Base-by-base conservation (phyloP, 2,113 vertebrate species). In the Hemicordylus capensis region DNA sequence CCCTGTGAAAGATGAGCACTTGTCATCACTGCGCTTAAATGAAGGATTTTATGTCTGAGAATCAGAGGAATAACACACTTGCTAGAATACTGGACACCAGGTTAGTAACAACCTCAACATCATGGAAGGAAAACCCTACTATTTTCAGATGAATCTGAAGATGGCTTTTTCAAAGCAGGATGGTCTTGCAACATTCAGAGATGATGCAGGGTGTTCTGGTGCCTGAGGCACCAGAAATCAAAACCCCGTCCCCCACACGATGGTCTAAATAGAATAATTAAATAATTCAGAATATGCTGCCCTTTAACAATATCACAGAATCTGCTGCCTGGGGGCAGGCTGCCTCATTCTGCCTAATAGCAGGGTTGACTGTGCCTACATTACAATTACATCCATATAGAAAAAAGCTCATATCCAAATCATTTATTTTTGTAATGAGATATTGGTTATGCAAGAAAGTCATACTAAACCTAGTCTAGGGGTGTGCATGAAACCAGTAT, bases 21-120 rank as follows among this genome's bases (percentile, higher is more conserved):
- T 91, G 86, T 92, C 91, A 91, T 90, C 90, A 51, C 80, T 67
- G n/a, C 44, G 42, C 88, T 85, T 90, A 88, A 91, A 90, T 83
- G 72, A 89, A 46, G 73, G 48, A 22, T 81, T 92, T 92, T 79
- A 80, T 75, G 31, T 81, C 66, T 34, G 86, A 90, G 83, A 90
- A 22, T 79, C n/a, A 79, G 87, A 56, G 22, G 37, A 73, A 54
- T 73, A 56, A 15, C 28, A n/a, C 59, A 51, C 74, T 63, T 74
- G 28, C 7, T 63, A 61, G 75, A 79, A 73, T 73, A 64, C 64
- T 51, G 74, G 75, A 89, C 48, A 82, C 66, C 0, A 1, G 89
- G 89, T 82, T 87, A 89, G n/a, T n/a, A n/a, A 54, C 11, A 54
- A 86, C 34, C 75, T 91, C 92, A 76, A 69, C 54, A 67, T 88